These are phyloP conservation scores for Synaphobranchus kaupii DNA, from an alignment of 2,797 vertebrate species.

Conservation along the genomic window DNA sequence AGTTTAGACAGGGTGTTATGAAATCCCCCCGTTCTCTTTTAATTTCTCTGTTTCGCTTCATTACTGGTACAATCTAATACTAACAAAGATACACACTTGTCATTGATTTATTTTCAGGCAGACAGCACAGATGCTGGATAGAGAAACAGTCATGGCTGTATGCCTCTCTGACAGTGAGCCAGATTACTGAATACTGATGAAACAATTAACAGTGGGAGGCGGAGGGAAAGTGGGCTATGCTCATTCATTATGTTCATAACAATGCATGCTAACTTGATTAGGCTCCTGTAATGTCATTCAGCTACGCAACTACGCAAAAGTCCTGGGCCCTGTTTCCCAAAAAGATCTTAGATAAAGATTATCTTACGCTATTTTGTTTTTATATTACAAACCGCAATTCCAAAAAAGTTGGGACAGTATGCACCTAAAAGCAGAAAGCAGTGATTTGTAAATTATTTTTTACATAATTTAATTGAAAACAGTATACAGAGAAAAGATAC, in stretches of 20 bases:
- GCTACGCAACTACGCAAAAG: no score
- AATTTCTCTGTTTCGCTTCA: neutral
- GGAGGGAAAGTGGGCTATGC: neutral
- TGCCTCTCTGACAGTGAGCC: neutral
- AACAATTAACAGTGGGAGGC: neutral
- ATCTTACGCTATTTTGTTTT: no score
- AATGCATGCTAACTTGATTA: no score
- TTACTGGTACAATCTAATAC: neutral
- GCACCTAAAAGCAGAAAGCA: no score
- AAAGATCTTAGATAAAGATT: no score
- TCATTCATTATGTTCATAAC: neutral
- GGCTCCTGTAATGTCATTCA: no score
- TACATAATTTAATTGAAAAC: no score
- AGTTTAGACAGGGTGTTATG: neutral
- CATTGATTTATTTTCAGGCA: neutral
- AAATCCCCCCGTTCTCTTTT: neutral
- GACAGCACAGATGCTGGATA: neutral
- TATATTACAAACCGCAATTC: no score
- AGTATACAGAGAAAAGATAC: no score
- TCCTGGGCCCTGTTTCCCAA: no score
- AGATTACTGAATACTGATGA: neutral
- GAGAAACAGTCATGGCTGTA: neutral
- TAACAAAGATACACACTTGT: neutral
- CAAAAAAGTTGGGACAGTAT: no score
- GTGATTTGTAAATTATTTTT: no score